phyloP scores from a whole-genome alignment of 2,888 invertebrate genomes.

The Torymus aiolomorphi region DNA sequence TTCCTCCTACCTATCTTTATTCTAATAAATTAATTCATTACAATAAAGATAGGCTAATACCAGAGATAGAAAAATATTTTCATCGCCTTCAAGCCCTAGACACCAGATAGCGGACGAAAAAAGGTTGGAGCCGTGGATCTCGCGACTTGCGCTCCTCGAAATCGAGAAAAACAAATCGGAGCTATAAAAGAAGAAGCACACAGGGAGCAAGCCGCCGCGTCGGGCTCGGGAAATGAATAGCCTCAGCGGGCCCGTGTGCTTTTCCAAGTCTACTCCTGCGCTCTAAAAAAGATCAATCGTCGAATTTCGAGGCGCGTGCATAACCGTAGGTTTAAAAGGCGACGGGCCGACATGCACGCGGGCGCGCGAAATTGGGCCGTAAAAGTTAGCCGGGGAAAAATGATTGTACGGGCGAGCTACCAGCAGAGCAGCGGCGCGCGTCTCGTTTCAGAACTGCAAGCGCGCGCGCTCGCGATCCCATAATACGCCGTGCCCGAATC shows the following conservation, averaged over 20 bases:
- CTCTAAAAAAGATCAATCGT: constrained; percentile 21
- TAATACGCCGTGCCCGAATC: constrained; percentile 58
- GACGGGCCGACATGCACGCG: constrained; percentile 25
- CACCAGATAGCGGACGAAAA: neutral
- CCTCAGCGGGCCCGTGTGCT: neutral
- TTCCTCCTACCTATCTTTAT: too few relatives aligned
- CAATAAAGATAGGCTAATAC: too few relatives aligned
- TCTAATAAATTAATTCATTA: too few relatives aligned
- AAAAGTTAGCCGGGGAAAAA: constrained; percentile 52
- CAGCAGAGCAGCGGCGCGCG: constrained; percentile 17
- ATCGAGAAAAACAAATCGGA: neutral
- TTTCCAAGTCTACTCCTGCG: neutral
- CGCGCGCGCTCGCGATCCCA: constrained; percentile 37
- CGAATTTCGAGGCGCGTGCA: constrained; percentile 36
- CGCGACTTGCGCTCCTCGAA: neutral
- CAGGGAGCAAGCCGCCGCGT: neutral
- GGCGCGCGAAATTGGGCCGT: constrained; percentile 47
- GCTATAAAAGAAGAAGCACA: constrained; percentile 1
- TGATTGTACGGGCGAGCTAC: constrained; percentile 37
- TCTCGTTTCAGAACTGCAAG: constrained; percentile 1
- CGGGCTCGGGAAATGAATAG: constrained; percentile 16
- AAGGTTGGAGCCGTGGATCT: neutral
- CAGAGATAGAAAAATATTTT: too few relatives aligned
- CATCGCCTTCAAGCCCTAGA: too few relatives aligned
- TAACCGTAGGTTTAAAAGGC: constrained; percentile 30